Conservation (phyloP, 2,113 vertebrate genomes). For the Stigmatopora argus region DNA sequence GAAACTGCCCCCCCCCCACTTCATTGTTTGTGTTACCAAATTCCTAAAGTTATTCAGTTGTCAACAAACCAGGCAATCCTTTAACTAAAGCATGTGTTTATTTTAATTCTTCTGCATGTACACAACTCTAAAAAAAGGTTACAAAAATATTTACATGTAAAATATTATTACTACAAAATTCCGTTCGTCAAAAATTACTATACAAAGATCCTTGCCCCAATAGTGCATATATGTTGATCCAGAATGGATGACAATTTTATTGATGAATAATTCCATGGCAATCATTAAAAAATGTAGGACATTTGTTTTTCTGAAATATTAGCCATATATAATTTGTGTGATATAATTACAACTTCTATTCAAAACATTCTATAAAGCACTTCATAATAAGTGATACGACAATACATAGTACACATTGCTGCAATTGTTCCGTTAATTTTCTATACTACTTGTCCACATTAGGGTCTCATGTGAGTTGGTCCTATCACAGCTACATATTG, state of each 20-base stretch:
- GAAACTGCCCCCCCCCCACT: background rate
- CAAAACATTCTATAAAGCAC: slow-evolving; percentile 23
- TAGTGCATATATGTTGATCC: background rate
- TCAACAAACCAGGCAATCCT: background rate
- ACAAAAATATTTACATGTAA: background rate
- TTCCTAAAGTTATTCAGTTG: background rate
- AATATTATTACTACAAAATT: slow-evolving; percentile 1
- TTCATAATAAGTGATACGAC: slow-evolving; percentile 45
- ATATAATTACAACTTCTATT: background rate
- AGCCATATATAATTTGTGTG: background rate
- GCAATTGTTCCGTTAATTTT: slow-evolving; percentile 6
- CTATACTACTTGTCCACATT: background rate
- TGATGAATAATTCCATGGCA: background rate
- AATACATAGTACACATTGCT: slow-evolving; percentile 20
- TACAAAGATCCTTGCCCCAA: background rate
- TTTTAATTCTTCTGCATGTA: background rate
- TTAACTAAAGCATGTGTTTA: background rate
- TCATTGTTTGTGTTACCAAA: background rate
- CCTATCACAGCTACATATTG: background rate
- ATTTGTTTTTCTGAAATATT: background rate
- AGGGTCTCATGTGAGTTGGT: background rate
- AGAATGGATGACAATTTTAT: background rate
- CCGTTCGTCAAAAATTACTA: background rate
- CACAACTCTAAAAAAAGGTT: background rate
- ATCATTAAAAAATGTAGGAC: background rate